Evolutionary conservation across 2,888 invertebrate species (phyloP).

Genomic region (Pandemis corylana): DNA sequence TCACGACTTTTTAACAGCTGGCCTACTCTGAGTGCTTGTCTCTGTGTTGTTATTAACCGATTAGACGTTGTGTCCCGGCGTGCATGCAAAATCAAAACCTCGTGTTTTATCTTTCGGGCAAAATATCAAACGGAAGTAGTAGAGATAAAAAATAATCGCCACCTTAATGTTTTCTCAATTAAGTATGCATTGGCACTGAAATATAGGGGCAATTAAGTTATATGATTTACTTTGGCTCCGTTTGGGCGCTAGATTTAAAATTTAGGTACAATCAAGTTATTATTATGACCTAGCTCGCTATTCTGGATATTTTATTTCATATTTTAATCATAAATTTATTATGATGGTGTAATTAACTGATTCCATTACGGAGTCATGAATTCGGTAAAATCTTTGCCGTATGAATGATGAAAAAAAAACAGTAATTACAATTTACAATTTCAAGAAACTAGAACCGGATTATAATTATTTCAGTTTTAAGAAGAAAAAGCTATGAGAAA

Average conservation of each 20-base stretch:
- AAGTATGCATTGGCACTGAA: neutral
- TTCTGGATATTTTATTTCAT: no score
- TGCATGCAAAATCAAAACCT: slow-evolving; percentile 29
- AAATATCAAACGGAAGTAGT: slow-evolving; percentile 19
- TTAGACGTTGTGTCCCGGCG: slow-evolving; percentile 17
- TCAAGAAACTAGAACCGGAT: no score
- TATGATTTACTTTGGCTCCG: neutral
- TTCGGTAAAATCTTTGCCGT: no score
- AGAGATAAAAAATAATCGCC: neutral
- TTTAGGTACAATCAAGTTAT: neutral
- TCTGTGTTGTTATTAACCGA: slow-evolving; percentile 5
- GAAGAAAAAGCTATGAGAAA: no score
- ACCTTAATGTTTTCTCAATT: neutral
- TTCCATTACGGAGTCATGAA: no score
- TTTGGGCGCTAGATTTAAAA: neutral
- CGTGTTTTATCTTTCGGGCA: neutral
- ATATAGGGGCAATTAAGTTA: slow-evolving; percentile 2
- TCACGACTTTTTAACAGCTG: neutral
- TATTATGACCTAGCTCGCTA: neutral
- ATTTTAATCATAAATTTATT: no score
- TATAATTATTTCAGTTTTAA: no score
- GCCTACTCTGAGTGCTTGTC: slow-evolving; percentile 14
- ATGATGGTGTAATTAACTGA: no score
- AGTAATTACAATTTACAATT: no score
- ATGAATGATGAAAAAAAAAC: no score